These are phyloP conservation scores for Leptoteleia sp. DNA, from an alignment of 1,140 invertebrate species.

Conservation along the genomic window DNA sequence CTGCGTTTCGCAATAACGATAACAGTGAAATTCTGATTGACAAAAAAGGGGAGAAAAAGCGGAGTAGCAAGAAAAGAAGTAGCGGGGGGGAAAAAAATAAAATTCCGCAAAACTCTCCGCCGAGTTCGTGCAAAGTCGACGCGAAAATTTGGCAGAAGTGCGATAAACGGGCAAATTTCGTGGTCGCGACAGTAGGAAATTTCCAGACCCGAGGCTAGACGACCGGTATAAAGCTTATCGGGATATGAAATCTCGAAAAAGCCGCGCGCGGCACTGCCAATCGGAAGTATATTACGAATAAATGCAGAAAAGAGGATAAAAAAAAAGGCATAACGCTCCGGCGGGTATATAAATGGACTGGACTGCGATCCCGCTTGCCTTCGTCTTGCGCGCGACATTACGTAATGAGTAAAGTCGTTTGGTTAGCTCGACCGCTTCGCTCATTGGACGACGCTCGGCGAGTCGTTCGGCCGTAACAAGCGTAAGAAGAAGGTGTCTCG, in stretches of 20 bases:
- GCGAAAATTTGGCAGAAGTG: constrained; percentile 18
- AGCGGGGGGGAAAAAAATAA: too few relatives aligned
- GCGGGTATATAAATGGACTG: constrained; percentile 75
- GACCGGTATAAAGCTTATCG: constrained; percentile 69
- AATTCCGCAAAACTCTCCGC: not conserved
- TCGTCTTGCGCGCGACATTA: constrained; percentile 77
- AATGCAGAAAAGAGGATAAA: constrained; percentile 69
- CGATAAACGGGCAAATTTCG: constrained; percentile 18
- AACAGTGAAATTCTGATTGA: constrained; percentile 1
- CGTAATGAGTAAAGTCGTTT: constrained; percentile 79
- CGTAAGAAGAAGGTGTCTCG: constrained; percentile 69
- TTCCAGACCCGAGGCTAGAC: constrained; percentile 61
- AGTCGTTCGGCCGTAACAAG: constrained; percentile 69
- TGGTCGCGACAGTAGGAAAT: constrained; percentile 61
- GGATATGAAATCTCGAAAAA: constrained; percentile 70
- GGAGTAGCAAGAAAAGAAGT: not conserved
- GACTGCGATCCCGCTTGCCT: constrained; percentile 79
- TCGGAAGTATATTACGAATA: constrained; percentile 75
- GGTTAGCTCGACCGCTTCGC: constrained; percentile 70
- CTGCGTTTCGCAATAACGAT: not conserved
- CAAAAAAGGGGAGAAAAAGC: not conserved
- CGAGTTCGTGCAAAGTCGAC: not conserved
- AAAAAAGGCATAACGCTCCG: constrained; percentile 67
- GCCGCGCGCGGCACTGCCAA: constrained; percentile 61
- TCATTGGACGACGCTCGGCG: constrained; percentile 69